Percentiles rank a stretch among this genome's conserved stretches.
Conservation (phyloP, 2,888 invertebrate species). For the Calliopum simillimum region DNA sequence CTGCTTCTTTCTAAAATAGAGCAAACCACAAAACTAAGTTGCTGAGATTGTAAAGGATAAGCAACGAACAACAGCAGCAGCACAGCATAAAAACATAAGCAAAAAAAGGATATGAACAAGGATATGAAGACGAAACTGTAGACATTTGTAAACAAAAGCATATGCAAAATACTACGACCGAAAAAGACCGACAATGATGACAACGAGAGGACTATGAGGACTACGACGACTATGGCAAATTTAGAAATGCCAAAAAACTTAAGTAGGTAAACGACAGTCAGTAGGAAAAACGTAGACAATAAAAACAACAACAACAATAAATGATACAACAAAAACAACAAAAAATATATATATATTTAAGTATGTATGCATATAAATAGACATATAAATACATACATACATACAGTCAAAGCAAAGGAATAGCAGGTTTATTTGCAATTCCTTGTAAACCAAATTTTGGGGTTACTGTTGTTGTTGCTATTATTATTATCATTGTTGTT, state of each 20-base stretch:
- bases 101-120: neutral
- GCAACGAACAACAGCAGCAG: no score
- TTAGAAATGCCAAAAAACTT: neutral
- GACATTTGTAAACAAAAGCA: conserved; percentile 19
- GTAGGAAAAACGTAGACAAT: no score
- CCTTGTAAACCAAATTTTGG: neutral
- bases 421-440: neutral
- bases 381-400: conserved; percentile 27
- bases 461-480: conserved; percentile 26
- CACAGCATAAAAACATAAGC: no score
- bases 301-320: no score
- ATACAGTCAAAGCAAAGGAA: conserved; percentile 34
- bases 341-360: neutral
- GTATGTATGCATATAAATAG: conserved; percentile 52
- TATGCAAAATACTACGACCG: conserved; percentile 10
- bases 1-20: no score
- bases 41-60: no score
- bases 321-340: no score
- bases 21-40: no score
- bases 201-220: neutral
- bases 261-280: conserved; percentile 1
- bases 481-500: conserved; percentile 8
- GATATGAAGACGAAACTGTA: neutral
- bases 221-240: neutral
- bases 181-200: neutral